Evolutionary conservation across 2,888 invertebrate species (phyloP).

Genomic region (Steinernema scapterisci): DNA sequence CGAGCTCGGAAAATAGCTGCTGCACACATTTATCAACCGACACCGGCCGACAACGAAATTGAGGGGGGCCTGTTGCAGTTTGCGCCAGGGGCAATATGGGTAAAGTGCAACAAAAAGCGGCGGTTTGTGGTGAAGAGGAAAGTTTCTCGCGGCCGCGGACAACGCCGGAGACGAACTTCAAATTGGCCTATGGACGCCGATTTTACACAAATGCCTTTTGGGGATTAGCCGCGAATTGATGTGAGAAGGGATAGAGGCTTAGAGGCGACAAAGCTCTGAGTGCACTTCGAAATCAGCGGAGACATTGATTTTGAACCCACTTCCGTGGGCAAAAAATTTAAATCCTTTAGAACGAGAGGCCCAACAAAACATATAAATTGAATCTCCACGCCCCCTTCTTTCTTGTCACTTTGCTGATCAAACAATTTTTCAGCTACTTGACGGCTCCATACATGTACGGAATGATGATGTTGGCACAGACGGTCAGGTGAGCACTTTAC

Average conservation of each 20-base stretch:
- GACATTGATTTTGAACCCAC: conserved; percentile 21
- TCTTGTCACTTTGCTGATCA: neutral
- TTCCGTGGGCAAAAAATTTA: neutral
- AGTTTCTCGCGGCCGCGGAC: too few species aligned
- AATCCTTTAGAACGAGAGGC: neutral
- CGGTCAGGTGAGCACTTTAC: conserved; percentile 50
- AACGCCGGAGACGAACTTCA: too few species aligned
- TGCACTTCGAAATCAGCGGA: neutral
- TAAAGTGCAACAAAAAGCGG: too few species aligned
- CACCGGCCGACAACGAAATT: too few species aligned
- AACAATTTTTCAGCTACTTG: conserved; percentile 54
- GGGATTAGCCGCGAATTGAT: conserved; percentile 17
- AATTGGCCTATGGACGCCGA: too few species aligned
- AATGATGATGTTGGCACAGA: conserved; percentile 61
- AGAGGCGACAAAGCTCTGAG: conserved; percentile 6
- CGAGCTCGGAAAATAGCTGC: too few species aligned
- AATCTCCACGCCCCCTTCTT: neutral
- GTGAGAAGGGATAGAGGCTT: neutral
- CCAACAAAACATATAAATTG: conserved; percentile 19
- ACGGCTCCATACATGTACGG: conserved; percentile 60
- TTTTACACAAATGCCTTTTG: neutral
- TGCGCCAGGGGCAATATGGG: too few species aligned
- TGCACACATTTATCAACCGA: too few species aligned
- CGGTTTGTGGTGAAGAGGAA: too few species aligned
- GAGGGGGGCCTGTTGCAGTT: too few species aligned